Percentiles rank a stretch among this genome's conserved stretches.
phyloP scores from a whole-genome alignment of 2,797 vertebrate species.

The Tenualosa ilisha region DNA sequence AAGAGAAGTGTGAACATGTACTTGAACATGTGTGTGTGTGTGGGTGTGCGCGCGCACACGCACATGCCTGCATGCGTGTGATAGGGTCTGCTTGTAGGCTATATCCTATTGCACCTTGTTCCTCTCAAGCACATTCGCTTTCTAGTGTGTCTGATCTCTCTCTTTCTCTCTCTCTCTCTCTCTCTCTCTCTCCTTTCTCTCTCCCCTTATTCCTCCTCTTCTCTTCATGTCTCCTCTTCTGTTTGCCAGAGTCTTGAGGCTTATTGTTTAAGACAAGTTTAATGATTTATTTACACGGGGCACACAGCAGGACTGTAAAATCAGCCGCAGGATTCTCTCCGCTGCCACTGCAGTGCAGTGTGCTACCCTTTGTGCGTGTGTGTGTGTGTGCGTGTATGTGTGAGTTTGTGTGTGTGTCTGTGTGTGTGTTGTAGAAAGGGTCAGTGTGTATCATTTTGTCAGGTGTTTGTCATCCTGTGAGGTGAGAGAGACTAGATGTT shows the following conservation, averaged over 20 bases:
- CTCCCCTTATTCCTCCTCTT: background rate
- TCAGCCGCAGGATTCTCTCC: conserved; percentile 40
- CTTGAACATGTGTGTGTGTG: conserved; percentile 11
- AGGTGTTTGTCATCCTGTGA: background rate
- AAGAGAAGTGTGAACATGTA: background rate
- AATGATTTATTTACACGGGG: conserved; percentile 61
- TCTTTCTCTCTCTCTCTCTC: conserved; percentile 27
- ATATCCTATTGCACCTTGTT: background rate
- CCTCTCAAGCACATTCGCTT: too few relatives aligned
- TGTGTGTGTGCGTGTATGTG: conserved; percentile 17
- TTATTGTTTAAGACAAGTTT: conserved; percentile 54
- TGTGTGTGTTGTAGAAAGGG: background rate
- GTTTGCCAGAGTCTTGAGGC: conserved; percentile 39
- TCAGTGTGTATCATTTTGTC: background rate
- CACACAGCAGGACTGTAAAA: conserved; percentile 44
- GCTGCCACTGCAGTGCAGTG: background rate
- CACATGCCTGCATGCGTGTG: background rate
- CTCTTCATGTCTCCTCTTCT: conserved; percentile 36
- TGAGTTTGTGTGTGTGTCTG: background rate
- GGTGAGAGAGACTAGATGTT: too few relatives aligned
- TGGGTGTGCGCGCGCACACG: conserved; percentile 9
- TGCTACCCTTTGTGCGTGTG: background rate
- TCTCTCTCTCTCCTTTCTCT: conserved; percentile 26
- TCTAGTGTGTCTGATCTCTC: conserved; percentile 36
- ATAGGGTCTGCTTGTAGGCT: background rate